A percentile compares a stretch with the other conserved stretches of the same genome.
Evolutionary conservation across 2,113 vertebrate genomes (phyloP).

Genomic region (Sprattus sprattus): DNA sequence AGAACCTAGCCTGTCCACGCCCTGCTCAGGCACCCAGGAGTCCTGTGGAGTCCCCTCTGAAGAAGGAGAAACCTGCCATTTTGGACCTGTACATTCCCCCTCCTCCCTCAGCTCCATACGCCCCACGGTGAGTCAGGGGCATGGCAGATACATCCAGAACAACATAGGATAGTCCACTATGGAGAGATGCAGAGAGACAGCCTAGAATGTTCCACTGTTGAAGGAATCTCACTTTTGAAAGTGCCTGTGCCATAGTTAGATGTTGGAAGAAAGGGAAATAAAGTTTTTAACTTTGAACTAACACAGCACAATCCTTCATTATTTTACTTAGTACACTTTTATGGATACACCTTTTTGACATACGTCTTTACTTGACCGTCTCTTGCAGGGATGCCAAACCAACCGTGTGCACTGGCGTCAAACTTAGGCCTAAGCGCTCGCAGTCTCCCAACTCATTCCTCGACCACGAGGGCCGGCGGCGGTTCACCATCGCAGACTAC

Average conservation of each 20-base stretch:
- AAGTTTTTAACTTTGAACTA: background rate
- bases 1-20: constrained; percentile 67
- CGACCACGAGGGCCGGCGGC: constrained; percentile 77
- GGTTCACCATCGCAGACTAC: constrained; percentile 74
- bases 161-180: background rate
- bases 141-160: background rate
- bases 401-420: constrained; percentile 62
- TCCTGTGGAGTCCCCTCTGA: constrained; percentile 68
- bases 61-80: constrained; percentile 82
- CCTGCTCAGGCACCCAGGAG: constrained; percentile 69
- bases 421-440: constrained; percentile 67
- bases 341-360: background rate
- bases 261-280: background rate
- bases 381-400: constrained; percentile 73
- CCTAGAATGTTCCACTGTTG: background rate
- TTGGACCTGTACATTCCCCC: constrained; percentile 88
- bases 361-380: background rate
- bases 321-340: background rate
- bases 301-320: background rate
- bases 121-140: constrained; percentile 75
- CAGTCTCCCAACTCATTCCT: constrained; percentile 89
- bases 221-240: background rate
- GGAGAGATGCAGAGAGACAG: too few species aligned
- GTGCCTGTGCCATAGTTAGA: too few species aligned
- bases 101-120: constrained; percentile 83